Evolutionary conservation across 2,888 invertebrate genomes (phyloP), one percentile per base, ranked within the genome.

Genomic region (Notodonta dromedarius): DNA sequence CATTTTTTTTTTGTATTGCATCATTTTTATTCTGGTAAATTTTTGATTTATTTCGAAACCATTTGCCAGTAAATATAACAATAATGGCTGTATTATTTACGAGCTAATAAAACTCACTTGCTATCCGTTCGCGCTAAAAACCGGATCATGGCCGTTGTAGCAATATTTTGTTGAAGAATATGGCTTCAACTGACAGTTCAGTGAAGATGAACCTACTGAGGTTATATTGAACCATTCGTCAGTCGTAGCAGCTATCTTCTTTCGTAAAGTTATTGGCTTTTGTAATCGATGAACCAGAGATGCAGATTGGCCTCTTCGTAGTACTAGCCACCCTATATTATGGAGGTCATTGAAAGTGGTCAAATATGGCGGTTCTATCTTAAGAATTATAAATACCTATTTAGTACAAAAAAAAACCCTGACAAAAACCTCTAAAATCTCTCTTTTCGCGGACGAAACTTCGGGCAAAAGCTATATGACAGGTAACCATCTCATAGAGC

Each of bases 11-110:
- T 12, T 42, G 11, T 40, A 40, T 11, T 42, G 46, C n/a, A n/a
- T 46, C n/a, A 13, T 46, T n/a, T 5, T 5, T 46, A 46, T 46
- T 46, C 46, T n/a, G n/a, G 46, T 46, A 46, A 24, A 46, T n/a
- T 13, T 55, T 40, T 40, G n/a, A 40, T 55, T n/a, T 55, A 55
- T 55, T 40, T 14, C 8, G 14, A 40, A 40, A 55, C 40, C 6
- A 16, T 52, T 52, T 52, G 0, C 32, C 52, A 52, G 52, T 52
- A 52, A 32, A 52, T 52, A 3, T 11, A 55, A 55, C 39, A 40
- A 35, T 13, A 52, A 54, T 54, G 14, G 55, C 3, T 55, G 16
- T 40, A 7, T 40, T 35, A 40, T 55, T 55, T 55, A 55, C 40
- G 55, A 16, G 40, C 55, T 5, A 55, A 55, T 55, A 8, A 14